phyloP scores from a whole-genome alignment of 2,113 vertebrate species.

The Salminus brasiliensis region DNA sequence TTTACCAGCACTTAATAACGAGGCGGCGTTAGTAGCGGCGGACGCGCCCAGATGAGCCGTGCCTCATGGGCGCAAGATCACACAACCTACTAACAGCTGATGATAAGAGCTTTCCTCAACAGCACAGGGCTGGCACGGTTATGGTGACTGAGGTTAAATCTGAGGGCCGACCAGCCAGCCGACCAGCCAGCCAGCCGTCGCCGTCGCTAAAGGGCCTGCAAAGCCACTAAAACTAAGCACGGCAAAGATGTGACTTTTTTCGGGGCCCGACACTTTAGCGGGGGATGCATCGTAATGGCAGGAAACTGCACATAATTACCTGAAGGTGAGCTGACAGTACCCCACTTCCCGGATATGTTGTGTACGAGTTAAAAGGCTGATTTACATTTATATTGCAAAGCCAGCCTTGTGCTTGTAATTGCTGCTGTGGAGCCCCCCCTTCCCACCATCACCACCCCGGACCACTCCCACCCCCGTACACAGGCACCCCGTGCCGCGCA shows the following conservation, averaged over 20 bases:
- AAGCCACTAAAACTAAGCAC: constrained; percentile 37
- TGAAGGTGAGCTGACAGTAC: constrained; percentile 51
- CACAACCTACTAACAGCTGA: constrained; percentile 30
- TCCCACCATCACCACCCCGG: no score
- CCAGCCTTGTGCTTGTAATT: constrained; percentile 49
- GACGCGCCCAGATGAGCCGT: constrained; percentile 5
- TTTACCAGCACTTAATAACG: constrained; percentile 56
- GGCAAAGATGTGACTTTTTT: constrained; percentile 41
- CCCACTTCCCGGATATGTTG: constrained; percentile 42
- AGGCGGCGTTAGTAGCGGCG: constrained; percentile 45
- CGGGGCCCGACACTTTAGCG: constrained; percentile 30
- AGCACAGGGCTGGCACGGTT: constrained; percentile 17
- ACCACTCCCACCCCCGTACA: neutral
- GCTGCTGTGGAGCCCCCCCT: constrained; percentile 35
- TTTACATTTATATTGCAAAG: constrained; percentile 64
- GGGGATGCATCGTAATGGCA: constrained; percentile 46
- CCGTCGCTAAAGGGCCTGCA: no score
- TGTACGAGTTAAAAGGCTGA: constrained; percentile 62
- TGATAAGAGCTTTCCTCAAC: constrained; percentile 36
- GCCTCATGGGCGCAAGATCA: constrained; percentile 49
- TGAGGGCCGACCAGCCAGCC: no score
- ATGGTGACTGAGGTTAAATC: constrained; percentile 44
- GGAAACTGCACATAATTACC: constrained; percentile 57
- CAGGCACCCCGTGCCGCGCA: constrained; percentile 7
- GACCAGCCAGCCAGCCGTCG: no score